Conservation (phyloP, 2,888 invertebrate species). For the Stratiomys singularior region DNA sequence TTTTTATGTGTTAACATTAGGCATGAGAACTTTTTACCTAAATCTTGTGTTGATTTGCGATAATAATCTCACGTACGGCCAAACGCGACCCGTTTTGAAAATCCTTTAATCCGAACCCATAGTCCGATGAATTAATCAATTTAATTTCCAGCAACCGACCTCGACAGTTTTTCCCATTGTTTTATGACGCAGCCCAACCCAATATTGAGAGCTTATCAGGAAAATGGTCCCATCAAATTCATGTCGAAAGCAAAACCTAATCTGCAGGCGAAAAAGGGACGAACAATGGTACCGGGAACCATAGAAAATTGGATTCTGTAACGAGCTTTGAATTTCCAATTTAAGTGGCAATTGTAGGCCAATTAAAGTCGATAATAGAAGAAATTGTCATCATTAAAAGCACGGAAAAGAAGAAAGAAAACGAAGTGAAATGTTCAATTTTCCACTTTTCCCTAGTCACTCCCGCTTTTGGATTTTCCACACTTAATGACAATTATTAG, state of each 20-base stretch:
- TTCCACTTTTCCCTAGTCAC: neutral
- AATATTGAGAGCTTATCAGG: neutral
- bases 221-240: constrained; percentile 1
- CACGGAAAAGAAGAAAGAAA: neutral
- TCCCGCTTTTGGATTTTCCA: neutral
- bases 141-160: neutral
- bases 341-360: constrained; percentile 37
- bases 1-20: no score
- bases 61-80: neutral
- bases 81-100: neutral
- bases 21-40: neutral
- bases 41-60: neutral
- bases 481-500: constrained; percentile 8
- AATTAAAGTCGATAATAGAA: constrained; percentile 41
- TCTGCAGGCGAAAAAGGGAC: neutral
- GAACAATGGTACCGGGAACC: neutral
- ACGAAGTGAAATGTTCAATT: constrained; percentile 3
- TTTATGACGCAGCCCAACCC: neutral
- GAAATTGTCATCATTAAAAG: constrained; percentile 11
- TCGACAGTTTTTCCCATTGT: neutral
- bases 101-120: constrained; percentile 30
- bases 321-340: constrained; percentile 37
- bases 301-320: constrained; percentile 29
- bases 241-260: neutral
- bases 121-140: constrained; percentile 29